A percentile compares a stretch with the other conserved stretches of the same genome.
phyloP scores from a whole-genome alignment of 1,140 invertebrate genomes.

The Bombus picipes region DNA sequence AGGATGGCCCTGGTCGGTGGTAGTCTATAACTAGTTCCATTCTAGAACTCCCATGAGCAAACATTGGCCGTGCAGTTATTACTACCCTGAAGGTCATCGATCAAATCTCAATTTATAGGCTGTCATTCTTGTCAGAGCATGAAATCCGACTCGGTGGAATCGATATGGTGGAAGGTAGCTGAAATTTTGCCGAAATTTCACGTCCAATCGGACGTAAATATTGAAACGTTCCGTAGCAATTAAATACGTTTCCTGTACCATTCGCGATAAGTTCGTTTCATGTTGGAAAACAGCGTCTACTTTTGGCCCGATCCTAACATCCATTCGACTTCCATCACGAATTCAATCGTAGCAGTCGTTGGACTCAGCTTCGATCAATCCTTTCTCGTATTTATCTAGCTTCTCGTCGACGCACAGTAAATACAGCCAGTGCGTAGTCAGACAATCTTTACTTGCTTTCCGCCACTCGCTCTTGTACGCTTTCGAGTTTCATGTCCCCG shows the following conservation, averaged over 20 bases:
- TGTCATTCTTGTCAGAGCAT: slow-evolving; percentile 34
- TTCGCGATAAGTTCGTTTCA: slow-evolving; percentile 11
- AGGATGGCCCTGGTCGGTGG: neutral
- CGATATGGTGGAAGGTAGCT: slow-evolving; percentile 5
- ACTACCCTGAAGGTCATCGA: slow-evolving; percentile 50
- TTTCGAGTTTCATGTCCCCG: neutral
- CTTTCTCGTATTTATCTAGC: neutral
- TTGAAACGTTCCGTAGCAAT: slow-evolving; percentile 13
- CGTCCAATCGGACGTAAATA: slow-evolving; percentile 23
- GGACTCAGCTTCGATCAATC: neutral
- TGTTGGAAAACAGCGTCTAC: neutral
- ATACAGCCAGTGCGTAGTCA: neutral
- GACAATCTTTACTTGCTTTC: neutral
- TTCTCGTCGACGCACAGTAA: neutral
- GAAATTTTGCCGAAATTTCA: slow-evolving; percentile 33
- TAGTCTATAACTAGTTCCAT: slow-evolving; percentile 3
- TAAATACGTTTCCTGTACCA: too few species aligned
- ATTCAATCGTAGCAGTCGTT: neutral
- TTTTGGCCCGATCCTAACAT: neutral
- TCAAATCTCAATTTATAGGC: slow-evolving; percentile 54
- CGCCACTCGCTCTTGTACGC: neutral
- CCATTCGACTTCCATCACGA: neutral
- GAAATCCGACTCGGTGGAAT: slow-evolving; percentile 32
- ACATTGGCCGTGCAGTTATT: slow-evolving; percentile 41
- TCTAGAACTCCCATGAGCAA: slow-evolving; percentile 33